These are phyloP conservation scores for Toxostoma redivivum DNA, from an alignment of 2,113 vertebrate species.

Conservation along the genomic window DNA sequence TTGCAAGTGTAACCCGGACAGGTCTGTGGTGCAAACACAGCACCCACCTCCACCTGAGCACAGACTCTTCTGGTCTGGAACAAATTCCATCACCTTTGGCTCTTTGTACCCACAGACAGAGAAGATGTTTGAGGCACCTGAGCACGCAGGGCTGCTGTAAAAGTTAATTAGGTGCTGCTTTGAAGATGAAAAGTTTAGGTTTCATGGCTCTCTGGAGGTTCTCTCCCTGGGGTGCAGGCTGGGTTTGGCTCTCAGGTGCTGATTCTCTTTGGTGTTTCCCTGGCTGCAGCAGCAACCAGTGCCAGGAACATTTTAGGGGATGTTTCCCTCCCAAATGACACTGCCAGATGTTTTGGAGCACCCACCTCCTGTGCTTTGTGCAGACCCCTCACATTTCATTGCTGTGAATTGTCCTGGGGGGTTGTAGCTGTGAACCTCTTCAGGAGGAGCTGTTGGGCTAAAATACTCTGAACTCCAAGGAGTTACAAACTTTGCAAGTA, in stretches of 20 bases:
- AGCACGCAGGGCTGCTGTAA: background rate
- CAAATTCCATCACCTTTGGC: background rate
- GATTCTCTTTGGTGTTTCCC: background rate
- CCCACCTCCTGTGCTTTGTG: accelerated
- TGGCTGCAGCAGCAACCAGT: background rate
- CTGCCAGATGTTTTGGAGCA: background rate
- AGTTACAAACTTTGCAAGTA: background rate
- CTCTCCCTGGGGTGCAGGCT: background rate
- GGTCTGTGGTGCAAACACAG: background rate
- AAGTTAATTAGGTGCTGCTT: background rate
- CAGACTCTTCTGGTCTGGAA: background rate
- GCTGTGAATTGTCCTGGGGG: accelerated
- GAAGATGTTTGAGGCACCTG: background rate
- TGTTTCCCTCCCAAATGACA: background rate
- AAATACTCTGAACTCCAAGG: background rate
- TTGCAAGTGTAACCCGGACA: background rate
- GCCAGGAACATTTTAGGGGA: background rate
- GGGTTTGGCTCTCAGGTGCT: background rate
- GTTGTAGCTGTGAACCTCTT: background rate
- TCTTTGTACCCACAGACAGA: background rate
- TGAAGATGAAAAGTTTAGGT: conserved; percentile 12
- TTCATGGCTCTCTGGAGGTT: background rate
- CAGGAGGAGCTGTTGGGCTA: background rate
- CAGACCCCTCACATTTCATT: accelerated
- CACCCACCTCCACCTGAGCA: background rate